Percentiles rank a stretch among this genome's conserved stretches.
phyloP scores from a whole-genome alignment of 92 coral and sea anemone species.

The Meandrina meandrites region DNA sequence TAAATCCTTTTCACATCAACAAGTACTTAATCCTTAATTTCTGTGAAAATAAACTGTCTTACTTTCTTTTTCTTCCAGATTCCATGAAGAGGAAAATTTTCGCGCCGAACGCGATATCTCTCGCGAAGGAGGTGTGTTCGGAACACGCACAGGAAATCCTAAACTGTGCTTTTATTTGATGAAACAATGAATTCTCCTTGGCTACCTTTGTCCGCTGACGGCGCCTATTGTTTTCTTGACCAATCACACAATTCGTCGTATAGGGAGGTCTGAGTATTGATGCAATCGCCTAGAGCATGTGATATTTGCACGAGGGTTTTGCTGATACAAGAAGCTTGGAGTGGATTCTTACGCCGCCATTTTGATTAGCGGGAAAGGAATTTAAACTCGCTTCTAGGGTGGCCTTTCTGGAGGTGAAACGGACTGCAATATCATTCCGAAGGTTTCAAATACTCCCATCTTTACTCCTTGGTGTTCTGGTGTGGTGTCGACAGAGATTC shows the following conservation, averaged over 20 bases:
- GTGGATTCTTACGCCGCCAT: conserved; percentile 95
- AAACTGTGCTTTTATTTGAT: conserved; percentile 39
- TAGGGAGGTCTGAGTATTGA: conserved; percentile 90
- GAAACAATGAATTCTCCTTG: conserved; percentile 68
- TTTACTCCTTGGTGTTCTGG: conserved; percentile 35
- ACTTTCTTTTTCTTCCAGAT: conserved; percentile 16
- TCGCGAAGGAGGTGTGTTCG: conserved; percentile 45
- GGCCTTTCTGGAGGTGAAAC: conserved; percentile 49
- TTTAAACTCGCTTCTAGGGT: conserved; percentile 69
- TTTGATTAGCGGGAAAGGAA: conserved; percentile 80
- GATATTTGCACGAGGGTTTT: conserved; percentile 92
- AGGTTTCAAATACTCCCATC: conserved; percentile 66
- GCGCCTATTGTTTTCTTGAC: conserved; percentile 67
- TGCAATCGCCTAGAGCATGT: conserved; percentile 82
- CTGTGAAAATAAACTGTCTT: neutral
- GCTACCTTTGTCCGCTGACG: conserved; percentile 68
- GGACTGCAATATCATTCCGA: conserved; percentile 57
- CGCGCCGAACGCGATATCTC: conserved; percentile 29
- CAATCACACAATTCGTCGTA: conserved; percentile 73
- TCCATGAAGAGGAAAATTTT: neutral
- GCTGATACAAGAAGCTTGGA: conserved; percentile 88
- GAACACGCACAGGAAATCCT: conserved; percentile 32
- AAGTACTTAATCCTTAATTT: neutral
- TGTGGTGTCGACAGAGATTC: conserved; percentile 32
- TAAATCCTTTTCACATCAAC: neutral